Base-by-base conservation (phyloP, 1,140 invertebrate species). In the Geopemphigus sp. region DNA sequence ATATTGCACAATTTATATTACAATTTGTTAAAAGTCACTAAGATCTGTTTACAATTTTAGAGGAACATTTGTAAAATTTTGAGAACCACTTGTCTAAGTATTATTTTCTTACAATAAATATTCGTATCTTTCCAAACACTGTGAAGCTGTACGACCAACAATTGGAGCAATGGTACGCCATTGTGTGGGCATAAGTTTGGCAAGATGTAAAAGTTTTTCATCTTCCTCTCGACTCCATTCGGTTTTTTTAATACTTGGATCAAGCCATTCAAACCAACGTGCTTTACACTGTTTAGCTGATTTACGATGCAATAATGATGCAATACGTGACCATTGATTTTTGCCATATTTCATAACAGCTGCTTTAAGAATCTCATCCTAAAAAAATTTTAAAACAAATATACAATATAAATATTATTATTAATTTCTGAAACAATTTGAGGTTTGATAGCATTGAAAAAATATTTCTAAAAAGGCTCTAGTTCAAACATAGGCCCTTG, bases 281-380 rank as follows among this genome's bases (percentile, higher is more conserved):
- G 98, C 97, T 87, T 99, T 99, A 86, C 98, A 99, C 85, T 99
- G 98, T 87, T 99, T 99, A 0, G 98, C 97, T 5, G 98, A 99
- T 87, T 99, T 99, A 83, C 98, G 89, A 86, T 99, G 98, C 6
- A 99, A 87, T 47, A 99, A 85, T 0, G 98, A 99, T 39, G 98
- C 98, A 87, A 99, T 99, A 84, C 98, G 92, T 80, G 96, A 97
- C 98, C 98, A 99, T 85, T 99, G 98, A 86, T 99, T 99, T 91
- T 99, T 99, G 72, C 98, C 98, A 95, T 99, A 99, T 93, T 99
- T 99, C 98, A 99, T 99, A 68, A 99, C 98, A 86, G 98, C 98
- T 66, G 98, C 98, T 89, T 99, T 99, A 39, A 99, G 89, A 84
- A 99, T 99, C 90, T 99, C 98, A 98, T 99, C 98, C 96, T 98